Conservation (phyloP, 30 jellyfish, hydroid and myxozoan species). For the Hydractinia echinata region DNA sequence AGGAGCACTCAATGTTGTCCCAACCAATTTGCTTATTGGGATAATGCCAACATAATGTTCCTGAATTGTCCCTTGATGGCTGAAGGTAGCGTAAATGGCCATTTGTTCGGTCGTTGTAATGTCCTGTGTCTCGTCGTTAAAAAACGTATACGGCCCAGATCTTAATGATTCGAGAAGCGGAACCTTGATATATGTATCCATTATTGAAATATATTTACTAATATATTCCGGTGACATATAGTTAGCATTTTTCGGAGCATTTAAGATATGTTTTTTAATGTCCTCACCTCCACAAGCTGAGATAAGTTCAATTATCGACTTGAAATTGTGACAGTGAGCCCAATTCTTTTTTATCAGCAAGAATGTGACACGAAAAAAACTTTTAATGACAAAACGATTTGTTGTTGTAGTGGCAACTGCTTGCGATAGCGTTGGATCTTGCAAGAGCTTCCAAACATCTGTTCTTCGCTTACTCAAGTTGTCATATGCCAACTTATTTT, state of each 20-base stretch:
- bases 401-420: not conserved
- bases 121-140: conserved; percentile 7
- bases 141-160: not conserved
- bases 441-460: conserved; percentile 13
- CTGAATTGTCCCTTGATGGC: not conserved
- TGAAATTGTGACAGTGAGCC: conserved; percentile 15
- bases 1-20: not conserved
- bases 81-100: not conserved
- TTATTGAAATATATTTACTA: conserved; percentile 1
- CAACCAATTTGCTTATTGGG: conserved; percentile 18
- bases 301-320: not conserved
- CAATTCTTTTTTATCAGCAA: conserved; percentile 11
- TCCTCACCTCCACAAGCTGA: conserved; percentile 13
- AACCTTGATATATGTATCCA: conserved; percentile 8
- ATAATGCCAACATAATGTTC: conserved; percentile 13
- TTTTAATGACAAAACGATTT: conserved; percentile 13
- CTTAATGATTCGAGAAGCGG: conserved; percentile 29
- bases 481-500: not conserved
- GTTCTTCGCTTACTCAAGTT: not conserved
- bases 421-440: not conserved
- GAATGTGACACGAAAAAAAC: conserved; percentile 14
- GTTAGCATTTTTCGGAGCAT: conserved; percentile 35
- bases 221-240: conserved; percentile 32
- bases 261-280: not conserved
- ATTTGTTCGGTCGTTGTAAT: conserved; percentile 11